A percentile compares a stretch with the other conserved stretches of the same genome.
Evolutionary conservation across 1,140 invertebrate species (phyloP).

Genomic region (Cyclargus thomasi): DNA sequence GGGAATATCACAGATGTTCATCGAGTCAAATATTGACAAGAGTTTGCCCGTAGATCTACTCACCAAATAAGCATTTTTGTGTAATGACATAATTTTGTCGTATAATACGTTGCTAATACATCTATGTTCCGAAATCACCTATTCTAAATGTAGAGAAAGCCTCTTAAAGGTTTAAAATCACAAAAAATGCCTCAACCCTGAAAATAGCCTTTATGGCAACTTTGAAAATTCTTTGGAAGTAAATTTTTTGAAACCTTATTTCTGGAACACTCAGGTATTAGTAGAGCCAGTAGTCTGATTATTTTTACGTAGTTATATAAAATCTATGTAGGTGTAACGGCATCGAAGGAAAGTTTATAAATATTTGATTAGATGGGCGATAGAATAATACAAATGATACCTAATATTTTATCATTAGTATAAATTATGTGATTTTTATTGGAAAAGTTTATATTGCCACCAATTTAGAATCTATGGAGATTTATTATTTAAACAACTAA

Average conservation of each 20-base stretch:
- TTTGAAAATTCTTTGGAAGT: too few relatives aligned
- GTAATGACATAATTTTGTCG: too few relatives aligned
- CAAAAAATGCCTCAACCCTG: too few relatives aligned
- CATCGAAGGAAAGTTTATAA: neutral
- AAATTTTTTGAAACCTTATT: too few relatives aligned
- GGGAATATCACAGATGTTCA: neutral
- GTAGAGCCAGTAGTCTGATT: neutral
- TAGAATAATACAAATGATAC: neutral
- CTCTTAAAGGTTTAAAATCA: too few relatives aligned
- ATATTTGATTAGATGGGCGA: slow-evolving; percentile 1
- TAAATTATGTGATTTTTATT: neutral
- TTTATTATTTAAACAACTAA: neutral
- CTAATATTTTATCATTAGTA: neutral
- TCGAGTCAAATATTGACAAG: neutral
- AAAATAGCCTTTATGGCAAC: too few relatives aligned
- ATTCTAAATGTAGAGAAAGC: too few relatives aligned
- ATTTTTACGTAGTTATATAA: neutral
- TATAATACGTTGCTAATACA: too few relatives aligned
- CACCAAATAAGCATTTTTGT: neutral
- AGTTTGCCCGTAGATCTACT: neutral
- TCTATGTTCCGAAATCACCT: too few relatives aligned
- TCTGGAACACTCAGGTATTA: too few relatives aligned
- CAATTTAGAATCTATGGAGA: neutral
- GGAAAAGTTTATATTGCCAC: neutral
- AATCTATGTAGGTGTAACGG: neutral